Conservation (phyloP, 2,113 vertebrate species). For the Dipodomys spectabilis region DNA sequence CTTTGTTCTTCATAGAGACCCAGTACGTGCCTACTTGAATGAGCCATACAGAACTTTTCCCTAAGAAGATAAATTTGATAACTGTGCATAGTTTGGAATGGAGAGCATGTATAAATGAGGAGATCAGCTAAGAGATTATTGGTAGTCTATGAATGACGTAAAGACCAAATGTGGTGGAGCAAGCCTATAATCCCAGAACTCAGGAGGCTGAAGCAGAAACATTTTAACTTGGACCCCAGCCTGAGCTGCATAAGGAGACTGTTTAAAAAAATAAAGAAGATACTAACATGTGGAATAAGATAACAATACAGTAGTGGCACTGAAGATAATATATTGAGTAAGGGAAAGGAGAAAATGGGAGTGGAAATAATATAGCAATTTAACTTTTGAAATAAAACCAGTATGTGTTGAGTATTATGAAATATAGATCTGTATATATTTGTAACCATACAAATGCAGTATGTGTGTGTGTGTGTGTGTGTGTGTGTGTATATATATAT, state of each 20-base stretch:
- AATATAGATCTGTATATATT: background rate
- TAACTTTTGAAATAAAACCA: slow-evolving; percentile 43
- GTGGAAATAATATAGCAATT: background rate
- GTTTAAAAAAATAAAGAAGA: background rate
- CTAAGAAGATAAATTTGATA: slow-evolving; percentile 6
- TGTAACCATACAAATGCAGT: background rate
- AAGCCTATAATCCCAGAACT: too few species aligned
- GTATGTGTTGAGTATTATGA: background rate
- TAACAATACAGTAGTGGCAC: background rate
- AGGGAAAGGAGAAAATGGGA: background rate
- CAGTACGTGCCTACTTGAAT: background rate
- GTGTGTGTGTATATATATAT: too few species aligned
- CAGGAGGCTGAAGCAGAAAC: background rate
- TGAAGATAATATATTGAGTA: background rate
- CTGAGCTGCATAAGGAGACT: background rate
- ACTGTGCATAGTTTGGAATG: background rate
- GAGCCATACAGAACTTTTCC: slow-evolving; percentile 3
- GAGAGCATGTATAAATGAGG: background rate
- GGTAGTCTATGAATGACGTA: background rate
- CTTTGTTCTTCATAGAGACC: background rate
- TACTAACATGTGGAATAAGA: background rate
- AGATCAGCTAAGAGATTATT: background rate
- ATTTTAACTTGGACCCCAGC: background rate
- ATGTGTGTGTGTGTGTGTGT: too few species aligned
- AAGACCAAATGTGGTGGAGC: background rate